Conservation (phyloP, 2,888 invertebrate species). For the Diadromus collaris region DNA sequence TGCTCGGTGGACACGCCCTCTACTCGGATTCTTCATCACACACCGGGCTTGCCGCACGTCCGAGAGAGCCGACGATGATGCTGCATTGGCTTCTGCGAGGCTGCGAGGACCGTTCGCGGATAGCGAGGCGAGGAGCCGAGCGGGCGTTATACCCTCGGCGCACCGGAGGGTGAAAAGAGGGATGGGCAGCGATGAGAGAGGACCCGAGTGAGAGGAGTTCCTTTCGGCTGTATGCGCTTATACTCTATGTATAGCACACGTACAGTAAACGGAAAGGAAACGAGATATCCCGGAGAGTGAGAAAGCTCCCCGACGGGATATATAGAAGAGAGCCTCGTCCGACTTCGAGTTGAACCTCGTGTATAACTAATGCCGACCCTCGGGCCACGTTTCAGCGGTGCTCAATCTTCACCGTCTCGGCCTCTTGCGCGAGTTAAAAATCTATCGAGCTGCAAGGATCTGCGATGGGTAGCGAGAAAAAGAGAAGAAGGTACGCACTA, state of each 20-base stretch:
- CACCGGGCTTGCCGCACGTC: slow-evolving; percentile 26
- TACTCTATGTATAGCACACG: slow-evolving; percentile 15
- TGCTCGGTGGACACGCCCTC: slow-evolving; percentile 58
- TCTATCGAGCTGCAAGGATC: background rate
- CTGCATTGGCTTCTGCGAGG: slow-evolving; percentile 42
- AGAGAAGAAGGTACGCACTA: background rate
- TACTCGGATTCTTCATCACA: slow-evolving; percentile 53
- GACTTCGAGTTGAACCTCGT: slow-evolving; percentile 61
- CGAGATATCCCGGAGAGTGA: slow-evolving; percentile 42
- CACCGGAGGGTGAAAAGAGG: slow-evolving; percentile 54
- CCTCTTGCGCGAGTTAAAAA: background rate
- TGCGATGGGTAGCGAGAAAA: background rate
- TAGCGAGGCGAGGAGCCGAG: slow-evolving; percentile 18
- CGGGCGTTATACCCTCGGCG: slow-evolving; percentile 44
- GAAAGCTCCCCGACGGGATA: slow-evolving; percentile 50
- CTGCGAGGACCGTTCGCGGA: slow-evolving; percentile 29
- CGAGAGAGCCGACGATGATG: slow-evolving; percentile 43
- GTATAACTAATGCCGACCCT: slow-evolving; percentile 63
- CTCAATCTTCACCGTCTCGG: slow-evolving; percentile 38
- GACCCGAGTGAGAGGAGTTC: slow-evolving; percentile 15
- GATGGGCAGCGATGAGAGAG: slow-evolving; percentile 31
- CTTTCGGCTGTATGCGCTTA: slow-evolving; percentile 37
- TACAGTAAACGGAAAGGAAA: slow-evolving; percentile 38
- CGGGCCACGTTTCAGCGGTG: slow-evolving; percentile 58
- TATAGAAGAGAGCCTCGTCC: slow-evolving; percentile 49